Base-by-base conservation (phyloP, 2,888 invertebrate genomes). In the Drosophila kambysellisi region DNA sequence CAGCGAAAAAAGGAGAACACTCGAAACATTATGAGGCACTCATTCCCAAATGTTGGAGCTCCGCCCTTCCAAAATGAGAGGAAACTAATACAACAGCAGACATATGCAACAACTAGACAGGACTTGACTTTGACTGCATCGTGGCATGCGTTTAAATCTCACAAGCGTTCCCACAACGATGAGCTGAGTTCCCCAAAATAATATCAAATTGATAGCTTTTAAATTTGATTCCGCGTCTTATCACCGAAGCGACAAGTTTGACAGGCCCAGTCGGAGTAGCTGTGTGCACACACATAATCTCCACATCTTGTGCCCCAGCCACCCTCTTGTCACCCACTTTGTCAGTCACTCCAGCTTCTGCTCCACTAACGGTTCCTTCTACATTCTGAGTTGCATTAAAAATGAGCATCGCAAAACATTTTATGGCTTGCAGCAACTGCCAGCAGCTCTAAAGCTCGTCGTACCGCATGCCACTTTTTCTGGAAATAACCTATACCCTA, bases 181-280 rank as follows among this genome's bases (percentile, higher is more conserved):
- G 66, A 78, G 62, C 62, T 50, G 70, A 43, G 72, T 76, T 86
- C 84, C 84, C 87, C 57, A 50, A 82, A 78, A 79, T 88, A 87
- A 88, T 89, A 89, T 90, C 87, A 83, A 85, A 91, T 91, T 91
- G 91, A 91, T 91, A 89, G 91, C 91, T 91, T 91, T 91, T 89
- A 91, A 91, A 91, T 91, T 91, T 91, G 91, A 91, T 91, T 91
- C 83, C 88, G 80, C 84, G 84, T 86, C 91, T 88, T 91, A 91
- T 88, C 90, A 83, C 80, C 80, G 69, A 79, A 76, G 72, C 81
- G 84, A 73, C 74, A 74, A 74, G 67, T 78, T 79, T 56, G 70
- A 74, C 64, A 71, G 68, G 59, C 77, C 54, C 87, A 83, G 78
- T 77, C 82, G 76, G 83, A 82, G 84, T 74, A 15, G 8, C 25